Evolutionary conservation across 1,140 invertebrate species (phyloP).

Genomic region (Atta colombica): DNA sequence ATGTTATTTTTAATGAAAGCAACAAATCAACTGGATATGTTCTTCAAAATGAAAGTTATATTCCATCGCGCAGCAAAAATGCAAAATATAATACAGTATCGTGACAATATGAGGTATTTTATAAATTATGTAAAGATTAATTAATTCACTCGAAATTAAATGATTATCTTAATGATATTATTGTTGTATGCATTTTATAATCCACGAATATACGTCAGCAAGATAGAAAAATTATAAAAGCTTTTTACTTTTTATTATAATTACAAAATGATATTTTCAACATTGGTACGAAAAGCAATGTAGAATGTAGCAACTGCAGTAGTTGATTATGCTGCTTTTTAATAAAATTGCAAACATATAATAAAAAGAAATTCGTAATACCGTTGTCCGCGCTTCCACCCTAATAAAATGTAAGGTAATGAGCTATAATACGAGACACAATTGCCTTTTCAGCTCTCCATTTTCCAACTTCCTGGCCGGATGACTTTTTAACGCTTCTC

Average conservation of each 20-base stretch:
- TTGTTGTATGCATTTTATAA: not conserved
- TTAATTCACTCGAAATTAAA: not conserved
- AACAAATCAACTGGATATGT: not conserved
- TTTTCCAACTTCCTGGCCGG: conserved; percentile 42
- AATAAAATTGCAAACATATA: conserved; percentile 28
- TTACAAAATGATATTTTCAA: not conserved
- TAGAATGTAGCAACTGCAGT: not conserved
- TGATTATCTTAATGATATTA: not conserved
- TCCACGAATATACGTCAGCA: not conserved
- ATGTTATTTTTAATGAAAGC: conserved; percentile 64
- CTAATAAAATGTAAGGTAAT: conserved; percentile 24
- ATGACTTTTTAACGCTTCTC: conserved; percentile 47
- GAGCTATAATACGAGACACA: conserved; percentile 36
- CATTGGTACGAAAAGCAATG: not conserved
- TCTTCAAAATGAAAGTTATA: not conserved
- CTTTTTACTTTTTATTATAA: conserved; percentile 5
- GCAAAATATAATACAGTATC: not conserved
- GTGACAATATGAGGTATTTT: not conserved
- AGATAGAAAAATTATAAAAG: not conserved
- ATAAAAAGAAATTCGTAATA: conserved; percentile 29
- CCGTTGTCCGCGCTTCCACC: not conserved
- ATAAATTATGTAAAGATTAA: not conserved
- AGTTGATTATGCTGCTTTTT: conserved; percentile 7
- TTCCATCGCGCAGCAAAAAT: not conserved
- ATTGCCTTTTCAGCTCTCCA: conserved; percentile 46